These are phyloP conservation scores for Hydraecia micacea DNA, from an alignment of 2,888 invertebrate genomes.

Conservation along the genomic window DNA sequence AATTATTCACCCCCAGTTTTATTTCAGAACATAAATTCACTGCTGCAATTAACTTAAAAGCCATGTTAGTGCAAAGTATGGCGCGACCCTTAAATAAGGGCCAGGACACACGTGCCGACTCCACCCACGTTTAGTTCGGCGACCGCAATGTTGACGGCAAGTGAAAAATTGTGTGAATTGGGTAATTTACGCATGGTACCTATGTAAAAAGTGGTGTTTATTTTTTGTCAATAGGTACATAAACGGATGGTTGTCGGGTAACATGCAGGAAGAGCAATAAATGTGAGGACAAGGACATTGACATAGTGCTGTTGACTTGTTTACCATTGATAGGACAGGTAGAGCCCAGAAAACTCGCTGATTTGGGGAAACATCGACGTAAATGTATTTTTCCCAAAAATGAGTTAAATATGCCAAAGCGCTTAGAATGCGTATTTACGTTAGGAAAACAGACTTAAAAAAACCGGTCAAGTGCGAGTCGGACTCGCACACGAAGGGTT, in stretches of 20 bases:
- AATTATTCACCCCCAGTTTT: conserved; percentile 79
- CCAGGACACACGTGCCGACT: conserved; percentile 83
- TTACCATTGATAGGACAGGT: no score
- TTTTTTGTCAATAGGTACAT: background rate
- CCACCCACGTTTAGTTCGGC: conserved; percentile 81
- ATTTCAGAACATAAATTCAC: conserved; percentile 78
- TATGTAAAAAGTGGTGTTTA: conserved; percentile 14
- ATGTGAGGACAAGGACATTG: background rate
- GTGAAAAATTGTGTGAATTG: conserved; percentile 60
- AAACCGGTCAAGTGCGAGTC: no score
- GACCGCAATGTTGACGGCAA: conserved; percentile 73
- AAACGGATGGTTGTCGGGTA: background rate
- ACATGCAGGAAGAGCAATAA: no score
- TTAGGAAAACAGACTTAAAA: no score
- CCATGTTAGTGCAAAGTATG: conserved; percentile 81
- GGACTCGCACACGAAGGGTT: no score
- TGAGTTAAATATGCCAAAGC: no score
- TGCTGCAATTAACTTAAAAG: conserved; percentile 87
- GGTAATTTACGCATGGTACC: conserved; percentile 49
- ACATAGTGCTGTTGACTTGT: background rate
- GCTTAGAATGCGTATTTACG: no score
- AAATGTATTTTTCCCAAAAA: no score
- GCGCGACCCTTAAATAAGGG: conserved; percentile 86
- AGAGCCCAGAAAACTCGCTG: no score
- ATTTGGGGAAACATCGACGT: no score